Evolutionary conservation across 2,888 invertebrate species (phyloP).

Genomic region (Ariolimax columbianus): DNA sequence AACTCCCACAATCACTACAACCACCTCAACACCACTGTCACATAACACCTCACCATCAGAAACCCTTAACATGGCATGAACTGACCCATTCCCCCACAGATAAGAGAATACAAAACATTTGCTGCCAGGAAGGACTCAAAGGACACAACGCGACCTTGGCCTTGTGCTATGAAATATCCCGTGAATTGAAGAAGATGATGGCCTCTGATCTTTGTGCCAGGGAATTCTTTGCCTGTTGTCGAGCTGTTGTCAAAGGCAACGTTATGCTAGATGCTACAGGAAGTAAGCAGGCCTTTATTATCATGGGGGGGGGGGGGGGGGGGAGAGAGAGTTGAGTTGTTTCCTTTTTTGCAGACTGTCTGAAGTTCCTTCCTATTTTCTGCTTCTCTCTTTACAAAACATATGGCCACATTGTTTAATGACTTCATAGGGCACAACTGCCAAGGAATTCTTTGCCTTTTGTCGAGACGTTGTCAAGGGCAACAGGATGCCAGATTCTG

Average conservation of each 20-base stretch:
- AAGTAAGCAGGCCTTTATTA: constrained; percentile 29
- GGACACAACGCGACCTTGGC: constrained; percentile 43
- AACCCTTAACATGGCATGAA: too few relatives aligned
- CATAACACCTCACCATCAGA: too few relatives aligned
- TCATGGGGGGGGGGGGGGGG: not conserved
- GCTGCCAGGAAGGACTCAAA: constrained; percentile 53
- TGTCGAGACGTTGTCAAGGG: constrained; percentile 54
- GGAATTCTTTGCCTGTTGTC: constrained; percentile 61
- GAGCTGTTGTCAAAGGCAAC: constrained; percentile 39
- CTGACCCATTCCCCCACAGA: too few relatives aligned
- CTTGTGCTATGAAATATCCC: constrained; percentile 58
- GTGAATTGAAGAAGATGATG: constrained; percentile 55
- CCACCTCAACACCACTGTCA: too few relatives aligned
- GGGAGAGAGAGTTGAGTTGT: not conserved
- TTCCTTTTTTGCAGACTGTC: too few relatives aligned
- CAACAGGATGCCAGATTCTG: constrained; percentile 4
- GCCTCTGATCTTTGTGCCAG: constrained; percentile 57
- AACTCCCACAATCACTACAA: too few relatives aligned
- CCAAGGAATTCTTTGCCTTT: constrained; percentile 59
- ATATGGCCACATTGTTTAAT: too few relatives aligned
- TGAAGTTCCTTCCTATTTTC: too few relatives aligned
- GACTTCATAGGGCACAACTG: too few relatives aligned
- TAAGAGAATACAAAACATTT: constrained; percentile 44
- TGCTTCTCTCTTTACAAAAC: too few relatives aligned
- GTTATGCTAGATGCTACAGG: constrained; percentile 33